phyloP scores from a whole-genome alignment of 2,113 vertebrate species.

The Cichladusa arquata region DNA sequence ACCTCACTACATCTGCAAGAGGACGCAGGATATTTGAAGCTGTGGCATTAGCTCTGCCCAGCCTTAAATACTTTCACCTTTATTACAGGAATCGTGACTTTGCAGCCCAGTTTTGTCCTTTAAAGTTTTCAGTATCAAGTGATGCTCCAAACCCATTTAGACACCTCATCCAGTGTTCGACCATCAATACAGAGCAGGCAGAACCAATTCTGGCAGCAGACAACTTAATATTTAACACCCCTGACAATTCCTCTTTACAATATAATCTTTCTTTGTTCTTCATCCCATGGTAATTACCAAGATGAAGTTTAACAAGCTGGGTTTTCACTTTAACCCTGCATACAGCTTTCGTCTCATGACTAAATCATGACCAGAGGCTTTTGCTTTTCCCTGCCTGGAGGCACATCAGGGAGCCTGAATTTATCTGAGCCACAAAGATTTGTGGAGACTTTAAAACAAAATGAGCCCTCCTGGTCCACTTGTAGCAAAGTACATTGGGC shows the following conservation, averaged over 20 bases:
- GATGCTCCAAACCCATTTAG: not conserved
- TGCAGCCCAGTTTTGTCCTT: not conserved
- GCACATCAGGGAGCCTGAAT: not conserved
- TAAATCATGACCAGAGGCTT: not conserved
- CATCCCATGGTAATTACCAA: not conserved
- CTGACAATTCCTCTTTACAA: not conserved
- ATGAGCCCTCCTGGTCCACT: not conserved
- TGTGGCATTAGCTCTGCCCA: not conserved
- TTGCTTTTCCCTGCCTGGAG: not conserved
- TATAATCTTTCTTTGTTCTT: not conserved
- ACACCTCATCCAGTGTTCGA: not conserved
- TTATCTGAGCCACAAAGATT: not conserved
- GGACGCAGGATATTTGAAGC: not conserved
- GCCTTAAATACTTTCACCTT: not conserved
- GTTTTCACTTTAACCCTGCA: not conserved
- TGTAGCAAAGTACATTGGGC: not conserved
- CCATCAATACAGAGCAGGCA: not conserved
- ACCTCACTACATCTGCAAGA: fast-evolving
- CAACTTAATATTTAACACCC: not conserved
- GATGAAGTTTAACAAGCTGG: not conserved
- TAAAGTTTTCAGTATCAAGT: not conserved
- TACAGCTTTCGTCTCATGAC: fast-evolving
- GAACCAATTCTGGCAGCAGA: not conserved
- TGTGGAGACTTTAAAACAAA: not conserved
- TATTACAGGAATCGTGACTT: not conserved